phyloP scores from a whole-genome alignment of 2,113 vertebrate genomes.

The Nestor notabilis region DNA sequence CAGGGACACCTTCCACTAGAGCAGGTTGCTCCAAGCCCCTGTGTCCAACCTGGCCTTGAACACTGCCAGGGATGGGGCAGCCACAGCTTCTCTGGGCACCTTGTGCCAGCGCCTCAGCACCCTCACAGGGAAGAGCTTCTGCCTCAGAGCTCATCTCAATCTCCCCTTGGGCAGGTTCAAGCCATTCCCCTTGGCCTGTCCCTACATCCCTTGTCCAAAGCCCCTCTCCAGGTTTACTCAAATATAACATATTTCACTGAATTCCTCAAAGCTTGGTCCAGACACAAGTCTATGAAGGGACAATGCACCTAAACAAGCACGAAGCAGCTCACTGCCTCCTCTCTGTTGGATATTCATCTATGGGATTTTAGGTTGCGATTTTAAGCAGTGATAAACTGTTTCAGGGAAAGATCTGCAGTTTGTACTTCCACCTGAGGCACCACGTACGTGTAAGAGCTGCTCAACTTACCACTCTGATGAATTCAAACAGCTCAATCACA shows the following conservation, averaged over 20 bases:
- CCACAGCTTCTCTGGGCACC: no score
- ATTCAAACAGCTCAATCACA: constrained; percentile 96
- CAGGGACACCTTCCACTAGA: not conserved
- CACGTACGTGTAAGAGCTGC: rapidly evolving
- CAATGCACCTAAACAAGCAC: not conserved
- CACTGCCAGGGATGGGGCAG: no score
- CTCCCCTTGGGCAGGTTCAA: not conserved
- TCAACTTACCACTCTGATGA: constrained; percentile 94
- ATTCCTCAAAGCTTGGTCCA: not conserved
- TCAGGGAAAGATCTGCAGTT: not conserved
- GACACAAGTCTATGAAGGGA: not conserved
- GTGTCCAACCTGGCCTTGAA: no score
- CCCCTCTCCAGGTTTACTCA: not conserved
- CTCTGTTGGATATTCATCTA: not conserved
- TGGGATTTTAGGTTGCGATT: not conserved
- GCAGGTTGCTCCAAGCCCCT: no score
- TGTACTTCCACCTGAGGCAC: not conserved
- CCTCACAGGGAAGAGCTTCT: not conserved
- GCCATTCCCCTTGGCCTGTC: not conserved
- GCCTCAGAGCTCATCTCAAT: not conserved
- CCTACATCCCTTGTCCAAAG: not conserved
- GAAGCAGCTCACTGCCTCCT: not conserved
- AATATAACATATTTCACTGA: not conserved
- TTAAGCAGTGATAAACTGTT: not conserved
- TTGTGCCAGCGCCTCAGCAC: no score